Evolutionary conservation across 1,140 invertebrate genomes (phyloP).

Genomic region (Capitella teleta): DNA sequence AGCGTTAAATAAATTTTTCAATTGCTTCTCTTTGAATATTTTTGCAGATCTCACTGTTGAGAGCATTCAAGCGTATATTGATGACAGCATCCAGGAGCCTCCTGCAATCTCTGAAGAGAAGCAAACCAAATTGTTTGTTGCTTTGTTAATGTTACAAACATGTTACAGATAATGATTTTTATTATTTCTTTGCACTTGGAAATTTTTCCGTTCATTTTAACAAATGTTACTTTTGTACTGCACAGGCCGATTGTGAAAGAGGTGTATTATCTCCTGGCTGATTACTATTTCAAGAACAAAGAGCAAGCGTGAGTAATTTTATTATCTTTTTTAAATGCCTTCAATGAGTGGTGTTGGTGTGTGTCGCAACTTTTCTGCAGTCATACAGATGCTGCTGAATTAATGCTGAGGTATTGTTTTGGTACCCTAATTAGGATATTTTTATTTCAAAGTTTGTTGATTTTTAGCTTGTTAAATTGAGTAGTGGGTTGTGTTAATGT

Average conservation of each 20-base stretch:
- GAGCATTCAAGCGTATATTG: conserved; percentile 29
- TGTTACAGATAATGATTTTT: background rate
- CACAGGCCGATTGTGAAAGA: conserved; percentile 44
- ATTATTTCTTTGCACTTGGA: too few species aligned
- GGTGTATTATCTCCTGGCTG: conserved; percentile 78
- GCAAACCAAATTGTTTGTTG: background rate
- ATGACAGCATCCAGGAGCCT: conserved; percentile 15
- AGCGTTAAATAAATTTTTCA: conserved; percentile 13
- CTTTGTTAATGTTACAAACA: background rate
- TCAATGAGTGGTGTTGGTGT: too few species aligned
- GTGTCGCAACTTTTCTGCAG: too few species aligned
- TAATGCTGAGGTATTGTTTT: too few species aligned
- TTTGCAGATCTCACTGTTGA: conserved; percentile 14
- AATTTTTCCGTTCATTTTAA: too few species aligned
- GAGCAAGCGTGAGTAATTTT: conserved; percentile 45
- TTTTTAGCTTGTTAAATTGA: too few species aligned
- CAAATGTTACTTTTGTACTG: background rate
- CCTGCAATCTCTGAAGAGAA: background rate
- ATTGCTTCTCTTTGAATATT: conserved; percentile 4
- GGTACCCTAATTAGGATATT: too few species aligned
- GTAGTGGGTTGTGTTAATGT: too few species aligned
- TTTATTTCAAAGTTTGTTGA: too few species aligned
- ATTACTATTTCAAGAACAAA: conserved; percentile 85
- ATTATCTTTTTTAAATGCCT: too few species aligned
- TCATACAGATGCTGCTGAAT: too few species aligned